Base-by-base conservation (phyloP, 1,140 invertebrate species). In the Amphibalanus amphitrite region DNA sequence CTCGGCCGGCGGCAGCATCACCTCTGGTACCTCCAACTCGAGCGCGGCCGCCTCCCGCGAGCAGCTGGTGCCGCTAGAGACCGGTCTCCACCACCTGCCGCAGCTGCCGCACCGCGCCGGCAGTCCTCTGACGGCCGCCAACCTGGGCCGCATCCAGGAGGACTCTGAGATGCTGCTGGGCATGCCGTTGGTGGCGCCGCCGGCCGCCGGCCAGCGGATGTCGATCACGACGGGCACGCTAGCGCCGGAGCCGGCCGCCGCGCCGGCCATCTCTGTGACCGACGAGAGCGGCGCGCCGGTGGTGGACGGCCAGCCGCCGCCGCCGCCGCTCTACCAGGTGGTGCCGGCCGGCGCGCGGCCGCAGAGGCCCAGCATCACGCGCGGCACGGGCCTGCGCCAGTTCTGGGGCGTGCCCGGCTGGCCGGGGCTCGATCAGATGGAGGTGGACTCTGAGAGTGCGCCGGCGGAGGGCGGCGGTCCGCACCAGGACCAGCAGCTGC, bases 261-360 rank as follows among this genome's bases (percentile, higher is more conserved):
- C 65, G 65, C 65, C 65, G n/a, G 26, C 28, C 8, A 67, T 67
- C 65, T 20, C 10, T 26, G 28, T 67, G 3, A 67, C 65, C 0
- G 65, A 67, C n/a, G 65, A 67, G 65, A 28, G 28, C 28, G 65
- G 65, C 65, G 65, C 65, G 65, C 65, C 65, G 65, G 65, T 67
- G 65, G 47, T 59, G 47, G 47, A 59, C 13, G 47, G 47, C 47
- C 33, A 38, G 33, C 47, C 47, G 47, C 13, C 47, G 47, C 47
- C 47, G 47, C 13, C 47, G 47, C 47, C 47, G 47, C 13, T 59
- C 6, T 59, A 59, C 47, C 47, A 59, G 47, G 47, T 59, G 47
- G 47, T 59, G 47, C 10, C 47, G 47, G 10, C 47, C 1, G 13
- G 13, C 13, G 47, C 47, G 47, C 47, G 47, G 20, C 47, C 47